phyloP scores from a whole-genome alignment of 1,140 invertebrate species.

The Zaprionus davidi region DNA sequence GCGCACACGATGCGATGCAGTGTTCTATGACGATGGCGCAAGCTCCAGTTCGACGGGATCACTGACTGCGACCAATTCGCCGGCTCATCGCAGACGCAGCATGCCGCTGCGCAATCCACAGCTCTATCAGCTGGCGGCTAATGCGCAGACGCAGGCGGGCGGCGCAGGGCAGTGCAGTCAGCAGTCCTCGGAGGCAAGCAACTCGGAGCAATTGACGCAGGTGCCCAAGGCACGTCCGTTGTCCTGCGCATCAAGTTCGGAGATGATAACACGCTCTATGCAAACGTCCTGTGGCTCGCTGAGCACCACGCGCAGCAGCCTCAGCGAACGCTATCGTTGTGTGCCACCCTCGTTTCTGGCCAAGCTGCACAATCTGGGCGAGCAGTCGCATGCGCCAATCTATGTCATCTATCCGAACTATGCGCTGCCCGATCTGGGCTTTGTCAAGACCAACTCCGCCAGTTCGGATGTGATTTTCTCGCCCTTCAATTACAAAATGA shows the following conservation, averaged over 20 bases:
- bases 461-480: constrained; percentile 87
- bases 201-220: constrained; percentile 81
- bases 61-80: constrained; percentile 71
- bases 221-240: constrained; percentile 62
- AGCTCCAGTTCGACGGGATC: constrained; percentile 77
- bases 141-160: constrained; percentile 24
- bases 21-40: constrained; percentile 74
- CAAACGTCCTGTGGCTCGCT: constrained; percentile 87
- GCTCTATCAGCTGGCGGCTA: constrained; percentile 67
- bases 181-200: constrained; percentile 77
- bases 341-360: constrained; percentile 88
- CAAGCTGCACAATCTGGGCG: constrained; percentile 87
- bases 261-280: constrained; percentile 89
- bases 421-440: constrained; percentile 93
- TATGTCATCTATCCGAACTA: constrained; percentile 97
- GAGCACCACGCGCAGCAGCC: constrained; percentile 75
- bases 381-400: constrained; percentile 89
- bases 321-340: constrained; percentile 85
- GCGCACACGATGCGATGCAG: constrained; percentile 56
- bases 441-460: constrained; percentile 88
- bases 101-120: constrained; percentile 79
- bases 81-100: constrained; percentile 77
- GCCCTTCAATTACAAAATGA: constrained; percentile 82
- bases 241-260: constrained; percentile 81
- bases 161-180: constrained; percentile 50